phyloP scores from a whole-genome alignment of 2,797 vertebrate species.

The Xiphophorus birchmanni region DNA sequence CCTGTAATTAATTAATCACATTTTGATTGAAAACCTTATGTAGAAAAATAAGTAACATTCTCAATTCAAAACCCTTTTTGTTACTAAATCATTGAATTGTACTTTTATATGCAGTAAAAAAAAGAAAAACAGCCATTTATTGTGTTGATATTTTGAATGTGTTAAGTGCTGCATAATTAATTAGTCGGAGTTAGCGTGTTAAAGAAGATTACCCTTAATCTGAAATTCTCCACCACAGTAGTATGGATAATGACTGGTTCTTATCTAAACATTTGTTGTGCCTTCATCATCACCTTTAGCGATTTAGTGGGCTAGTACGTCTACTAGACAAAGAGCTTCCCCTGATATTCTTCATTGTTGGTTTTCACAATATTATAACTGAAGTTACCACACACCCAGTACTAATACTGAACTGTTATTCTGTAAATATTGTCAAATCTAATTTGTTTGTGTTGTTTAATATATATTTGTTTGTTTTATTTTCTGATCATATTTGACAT shows the following conservation, averaged over 20 bases:
- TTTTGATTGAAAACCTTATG: background rate
- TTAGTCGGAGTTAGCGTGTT: background rate
- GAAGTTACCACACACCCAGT: no score
- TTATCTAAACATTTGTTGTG: constrained; percentile 23
- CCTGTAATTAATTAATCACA: background rate
- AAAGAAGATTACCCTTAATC: constrained; percentile 15
- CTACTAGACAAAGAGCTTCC: background rate
- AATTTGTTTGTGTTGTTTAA: background rate
- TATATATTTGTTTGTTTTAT: background rate
- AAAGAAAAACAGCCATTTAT: background rate
- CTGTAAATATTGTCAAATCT: background rate
- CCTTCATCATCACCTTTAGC: background rate
- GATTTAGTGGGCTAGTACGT: background rate
- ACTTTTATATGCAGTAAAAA: background rate
- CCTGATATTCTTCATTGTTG: no score
- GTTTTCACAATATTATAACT: no score
- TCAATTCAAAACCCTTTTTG: background rate
- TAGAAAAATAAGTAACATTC: background rate
- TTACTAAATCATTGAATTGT: background rate
- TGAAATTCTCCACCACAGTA: constrained; percentile 6
- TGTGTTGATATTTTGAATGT: background rate
- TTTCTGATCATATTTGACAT: background rate
- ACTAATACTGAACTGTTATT: background rate
- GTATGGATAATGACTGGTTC: constrained; percentile 12
- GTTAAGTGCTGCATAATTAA: background rate